phyloP scores from a whole-genome alignment of 2,113 vertebrate genomes.

The Macquaria australasica region DNA sequence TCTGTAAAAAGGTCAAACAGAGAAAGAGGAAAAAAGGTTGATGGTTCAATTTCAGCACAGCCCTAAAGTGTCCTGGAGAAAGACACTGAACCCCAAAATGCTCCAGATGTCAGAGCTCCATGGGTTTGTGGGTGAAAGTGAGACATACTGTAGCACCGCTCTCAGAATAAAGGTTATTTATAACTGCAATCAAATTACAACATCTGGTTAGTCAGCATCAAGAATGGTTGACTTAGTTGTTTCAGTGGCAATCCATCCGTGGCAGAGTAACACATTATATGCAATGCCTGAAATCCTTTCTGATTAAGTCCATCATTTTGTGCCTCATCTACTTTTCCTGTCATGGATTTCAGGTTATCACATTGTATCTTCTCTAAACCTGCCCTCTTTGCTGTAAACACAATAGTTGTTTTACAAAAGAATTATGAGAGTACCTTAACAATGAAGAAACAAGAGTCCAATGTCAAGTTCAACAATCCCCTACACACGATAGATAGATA shows the following conservation, averaged over 20 bases:
- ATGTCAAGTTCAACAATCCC: not conserved
- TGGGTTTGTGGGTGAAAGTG: no score
- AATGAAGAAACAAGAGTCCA: constrained; percentile 5
- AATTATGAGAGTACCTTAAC: not conserved
- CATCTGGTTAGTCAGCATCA: constrained; percentile 1
- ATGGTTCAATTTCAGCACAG: not conserved
- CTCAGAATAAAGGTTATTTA: not conserved
- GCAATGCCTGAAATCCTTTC: not conserved
- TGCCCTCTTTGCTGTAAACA: not conserved
- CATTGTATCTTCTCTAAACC: not conserved
- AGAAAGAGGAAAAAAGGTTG: not conserved
- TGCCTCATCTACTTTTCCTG: not conserved
- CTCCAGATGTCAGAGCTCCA: not conserved
- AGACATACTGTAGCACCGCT: not conserved
- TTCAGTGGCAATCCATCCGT: no score
- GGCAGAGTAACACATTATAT: not conserved
- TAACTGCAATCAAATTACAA: not conserved
- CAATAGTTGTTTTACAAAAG: not conserved
- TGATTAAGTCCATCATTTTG: not conserved
- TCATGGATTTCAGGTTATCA: not conserved
- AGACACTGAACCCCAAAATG: not conserved
- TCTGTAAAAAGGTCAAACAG: constrained; percentile 43
- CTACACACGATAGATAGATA: no score
- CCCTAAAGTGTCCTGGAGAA: not conserved
- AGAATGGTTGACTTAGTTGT: not conserved